phyloP scores from a whole-genome alignment of 2,888 invertebrate genomes.

The Drosophila neutralis region DNA sequence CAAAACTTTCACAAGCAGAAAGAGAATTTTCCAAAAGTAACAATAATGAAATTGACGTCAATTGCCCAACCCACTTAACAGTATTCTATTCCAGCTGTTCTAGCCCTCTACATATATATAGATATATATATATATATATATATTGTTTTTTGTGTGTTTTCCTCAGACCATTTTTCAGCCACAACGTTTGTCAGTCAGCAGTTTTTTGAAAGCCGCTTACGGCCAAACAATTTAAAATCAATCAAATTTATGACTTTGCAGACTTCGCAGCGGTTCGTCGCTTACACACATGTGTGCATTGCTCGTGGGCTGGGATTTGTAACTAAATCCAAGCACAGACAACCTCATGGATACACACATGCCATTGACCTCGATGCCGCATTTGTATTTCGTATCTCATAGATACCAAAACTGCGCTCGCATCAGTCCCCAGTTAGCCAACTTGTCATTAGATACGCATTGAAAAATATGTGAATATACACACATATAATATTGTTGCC shows the following conservation, averaged over 20 bases:
- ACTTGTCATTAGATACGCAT: slow-evolving; percentile 49
- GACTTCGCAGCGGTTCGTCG: slow-evolving; percentile 56
- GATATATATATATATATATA: neutral
- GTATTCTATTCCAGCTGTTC: slow-evolving; percentile 37
- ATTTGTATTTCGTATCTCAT: slow-evolving; percentile 35
- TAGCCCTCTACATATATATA: neutral
- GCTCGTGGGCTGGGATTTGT: slow-evolving; percentile 44
- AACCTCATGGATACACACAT: slow-evolving; percentile 49
- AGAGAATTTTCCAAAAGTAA: slow-evolving; percentile 63
- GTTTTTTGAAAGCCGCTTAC: slow-evolving; percentile 68
- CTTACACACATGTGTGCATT: slow-evolving; percentile 9
- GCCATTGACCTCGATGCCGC: slow-evolving; percentile 75
- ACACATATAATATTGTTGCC: slow-evolving; percentile 23
- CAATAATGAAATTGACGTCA: slow-evolving; percentile 62
- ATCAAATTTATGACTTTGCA: slow-evolving; percentile 79
- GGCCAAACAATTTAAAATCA: slow-evolving; percentile 74
- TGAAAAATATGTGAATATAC: slow-evolving; percentile 18
- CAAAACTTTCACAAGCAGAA: slow-evolving; percentile 54
- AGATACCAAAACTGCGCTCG: slow-evolving; percentile 37
- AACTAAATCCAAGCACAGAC: slow-evolving; percentile 50
- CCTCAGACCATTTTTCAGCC: slow-evolving; percentile 36
- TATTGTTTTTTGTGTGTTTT: slow-evolving; percentile 2
- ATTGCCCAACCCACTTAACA: slow-evolving; percentile 60
- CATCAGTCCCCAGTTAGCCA: slow-evolving; percentile 24
- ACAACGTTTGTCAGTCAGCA: slow-evolving; percentile 49